Evolutionary conservation across 1,140 invertebrate species (phyloP).

Genomic region (Drosophila tsacasi): DNA sequence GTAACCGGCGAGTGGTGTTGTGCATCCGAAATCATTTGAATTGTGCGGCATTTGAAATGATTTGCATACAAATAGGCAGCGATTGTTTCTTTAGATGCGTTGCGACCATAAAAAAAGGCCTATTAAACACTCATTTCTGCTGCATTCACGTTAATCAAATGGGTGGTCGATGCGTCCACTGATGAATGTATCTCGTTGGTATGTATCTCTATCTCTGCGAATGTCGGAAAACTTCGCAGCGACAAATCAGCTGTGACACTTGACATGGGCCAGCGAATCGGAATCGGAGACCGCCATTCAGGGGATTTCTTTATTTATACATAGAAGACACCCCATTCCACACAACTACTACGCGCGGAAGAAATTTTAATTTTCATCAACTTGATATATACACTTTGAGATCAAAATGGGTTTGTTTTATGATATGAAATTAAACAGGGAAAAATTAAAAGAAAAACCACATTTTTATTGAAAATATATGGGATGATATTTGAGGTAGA

Average conservation of each 20-base stretch:
- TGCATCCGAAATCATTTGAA: conserved; percentile 55
- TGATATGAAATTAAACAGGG: too few species aligned
- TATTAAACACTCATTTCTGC: conserved; percentile 25
- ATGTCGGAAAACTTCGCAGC: conserved; percentile 27
- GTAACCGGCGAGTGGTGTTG: background rate
- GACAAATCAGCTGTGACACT: conserved; percentile 57
- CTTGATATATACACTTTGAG: conserved; percentile 8
- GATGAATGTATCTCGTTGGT: conserved; percentile 1
- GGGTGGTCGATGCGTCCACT: conserved; percentile 19
- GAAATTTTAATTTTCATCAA: conserved; percentile 12
- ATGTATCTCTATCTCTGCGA: conserved; percentile 10
- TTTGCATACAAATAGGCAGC: conserved; percentile 69
- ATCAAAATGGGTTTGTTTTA: background rate
- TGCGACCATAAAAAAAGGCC: conserved; percentile 18
- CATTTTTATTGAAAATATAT: background rate
- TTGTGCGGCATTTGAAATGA: conserved; percentile 62
- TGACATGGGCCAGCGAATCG: conserved; percentile 47
- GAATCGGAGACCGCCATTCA: conserved; percentile 34
- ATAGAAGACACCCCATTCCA: conserved; percentile 26
- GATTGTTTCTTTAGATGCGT: conserved; percentile 41
- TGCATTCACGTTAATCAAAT: conserved; percentile 39
- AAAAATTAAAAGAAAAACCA: background rate
- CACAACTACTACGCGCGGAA: background rate
- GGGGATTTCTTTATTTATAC: conserved; percentile 40
- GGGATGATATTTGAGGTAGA: accelerated